Base-by-base conservation (phyloP, 1,140 invertebrate genomes). In the Zaprionus vittiger region DNA sequence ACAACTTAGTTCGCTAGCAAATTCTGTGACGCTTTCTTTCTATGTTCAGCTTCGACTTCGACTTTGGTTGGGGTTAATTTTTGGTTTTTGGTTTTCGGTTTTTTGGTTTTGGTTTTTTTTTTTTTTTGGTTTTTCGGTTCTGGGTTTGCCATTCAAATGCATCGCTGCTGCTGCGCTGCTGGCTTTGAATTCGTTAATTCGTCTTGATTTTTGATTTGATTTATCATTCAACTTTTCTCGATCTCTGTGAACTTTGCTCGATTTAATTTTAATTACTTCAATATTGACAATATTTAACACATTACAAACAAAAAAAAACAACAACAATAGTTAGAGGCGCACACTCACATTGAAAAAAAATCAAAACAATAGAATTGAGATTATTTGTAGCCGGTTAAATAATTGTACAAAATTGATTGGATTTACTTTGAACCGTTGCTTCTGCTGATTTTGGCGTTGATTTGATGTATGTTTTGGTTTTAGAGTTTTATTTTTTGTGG, bases 1-100 rank as follows among this genome's bases (percentile, higher is more conserved):
- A 64, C 61, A 65, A 66, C 49, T 60, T 64, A 64, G 41, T 59
- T 44, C 56, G 64, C 73, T 73, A 67, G 59, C 75, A 68, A 73
- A 68, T 84, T 84, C 81, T 83, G 59, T 55, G 63, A 73, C 79
- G 72, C 68, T 81, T 76, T 76, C 72, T 81, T 81, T 79, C 73
- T 79, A 73, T 77, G 66, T 69, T 77, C 41, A 57, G 65, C 59
- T 65, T 56, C 47, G 52, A 31, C 26, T 66, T 59, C 37, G 54
- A 61, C 54, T 65, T 56, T 31, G 52, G 20, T 17, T 66, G 55
- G 26, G 28, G 55, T 47, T 65, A 31, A 34, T 70, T 75, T 75
- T 60, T 63, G 34, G 47, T 67, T 75, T 69, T 52, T 22, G 38
- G 20, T 37, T 57, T 72, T 24, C 1, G 52, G 14, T 44, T 55